A percentile compares a stretch with the other conserved stretches of the same genome.
Conservation (phyloP, 1,140 invertebrate species). For the Amyelois transitella region DNA sequence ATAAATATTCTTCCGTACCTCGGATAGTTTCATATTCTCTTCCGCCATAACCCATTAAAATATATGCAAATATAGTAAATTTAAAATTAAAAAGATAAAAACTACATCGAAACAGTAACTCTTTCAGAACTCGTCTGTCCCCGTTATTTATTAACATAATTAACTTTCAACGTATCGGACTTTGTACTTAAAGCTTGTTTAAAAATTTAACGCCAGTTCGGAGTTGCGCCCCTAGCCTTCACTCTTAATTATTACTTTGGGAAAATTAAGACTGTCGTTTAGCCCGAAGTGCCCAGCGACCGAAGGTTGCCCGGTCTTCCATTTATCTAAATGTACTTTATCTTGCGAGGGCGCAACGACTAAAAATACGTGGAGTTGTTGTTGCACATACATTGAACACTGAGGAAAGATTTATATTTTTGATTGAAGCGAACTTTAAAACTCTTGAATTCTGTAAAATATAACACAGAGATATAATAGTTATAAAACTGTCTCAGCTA, state of each 20-base stretch:
- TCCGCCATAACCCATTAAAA: no score
- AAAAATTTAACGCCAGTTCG: constrained; percentile 63
- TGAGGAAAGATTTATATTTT: no score
- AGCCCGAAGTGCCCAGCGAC: constrained; percentile 55
- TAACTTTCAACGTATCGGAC: constrained; percentile 61
- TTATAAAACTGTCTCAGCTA: no score
- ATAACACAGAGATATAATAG: no score
- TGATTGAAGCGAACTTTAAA: no score
- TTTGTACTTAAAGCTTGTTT: constrained; percentile 67
- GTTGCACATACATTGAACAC: not conserved
- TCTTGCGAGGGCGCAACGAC: constrained; percentile 44
- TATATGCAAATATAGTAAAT: no score
- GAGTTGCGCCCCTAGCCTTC: constrained; percentile 58
- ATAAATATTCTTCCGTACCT: no score
- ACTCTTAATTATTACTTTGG: constrained; percentile 77
- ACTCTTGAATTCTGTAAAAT: no score
- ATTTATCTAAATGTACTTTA: constrained; percentile 72
- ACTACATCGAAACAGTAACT: not conserved
- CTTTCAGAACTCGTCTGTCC: not conserved
- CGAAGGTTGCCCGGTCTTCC: constrained; percentile 54
- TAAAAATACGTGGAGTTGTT: constrained; percentile 31
- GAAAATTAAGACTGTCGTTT: constrained; percentile 75
- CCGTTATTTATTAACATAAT: constrained; percentile 63
- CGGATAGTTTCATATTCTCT: no score
- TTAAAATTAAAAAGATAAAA: not conserved